phyloP scores from a whole-genome alignment of 2,888 invertebrate species.

The Xestobium rufovillosum region DNA sequence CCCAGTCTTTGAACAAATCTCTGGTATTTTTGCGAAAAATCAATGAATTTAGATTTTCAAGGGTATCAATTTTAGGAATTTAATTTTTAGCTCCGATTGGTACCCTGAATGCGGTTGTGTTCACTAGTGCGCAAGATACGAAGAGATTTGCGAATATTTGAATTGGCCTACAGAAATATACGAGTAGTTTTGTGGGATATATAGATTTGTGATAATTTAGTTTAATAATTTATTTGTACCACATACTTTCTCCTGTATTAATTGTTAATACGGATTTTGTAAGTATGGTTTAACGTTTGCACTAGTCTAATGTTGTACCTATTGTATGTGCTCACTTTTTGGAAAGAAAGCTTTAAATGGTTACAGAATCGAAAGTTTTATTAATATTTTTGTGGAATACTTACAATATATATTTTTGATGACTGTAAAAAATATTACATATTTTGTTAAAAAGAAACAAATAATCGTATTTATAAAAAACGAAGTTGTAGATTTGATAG shows the following conservation, averaged over 20 bases:
- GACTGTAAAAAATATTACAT: conserved; percentile 27
- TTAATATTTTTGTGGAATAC: conserved; percentile 37
- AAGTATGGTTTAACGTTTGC: conserved; percentile 13
- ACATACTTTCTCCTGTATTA: conserved; percentile 12
- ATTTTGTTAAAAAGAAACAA: conserved; percentile 13
- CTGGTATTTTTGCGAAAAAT: no score
- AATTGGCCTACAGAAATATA: no score
- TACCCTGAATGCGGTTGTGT: no score
- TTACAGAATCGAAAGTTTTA: conserved; percentile 27
- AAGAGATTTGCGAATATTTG: no score
- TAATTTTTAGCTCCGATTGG: no score
- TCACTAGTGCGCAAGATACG: no score
- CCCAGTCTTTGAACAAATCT: no score
- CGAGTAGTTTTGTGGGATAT: no score
- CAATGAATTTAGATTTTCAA: no score
- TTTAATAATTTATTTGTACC: no score
- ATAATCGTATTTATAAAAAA: conserved; percentile 18
- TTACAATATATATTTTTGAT: conserved; percentile 38
- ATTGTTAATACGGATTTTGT: conserved; percentile 11
- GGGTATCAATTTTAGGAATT: no score
- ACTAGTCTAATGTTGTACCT: conserved; percentile 13
- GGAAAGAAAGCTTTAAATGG: conserved; percentile 31
- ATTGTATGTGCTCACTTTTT: conserved; percentile 28
- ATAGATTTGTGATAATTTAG: no score
- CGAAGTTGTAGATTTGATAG: conserved; percentile 28